These are phyloP conservation scores for Bombus vancouverensis DNA, from an alignment of 1,140 invertebrate species.

Conservation along the genomic window DNA sequence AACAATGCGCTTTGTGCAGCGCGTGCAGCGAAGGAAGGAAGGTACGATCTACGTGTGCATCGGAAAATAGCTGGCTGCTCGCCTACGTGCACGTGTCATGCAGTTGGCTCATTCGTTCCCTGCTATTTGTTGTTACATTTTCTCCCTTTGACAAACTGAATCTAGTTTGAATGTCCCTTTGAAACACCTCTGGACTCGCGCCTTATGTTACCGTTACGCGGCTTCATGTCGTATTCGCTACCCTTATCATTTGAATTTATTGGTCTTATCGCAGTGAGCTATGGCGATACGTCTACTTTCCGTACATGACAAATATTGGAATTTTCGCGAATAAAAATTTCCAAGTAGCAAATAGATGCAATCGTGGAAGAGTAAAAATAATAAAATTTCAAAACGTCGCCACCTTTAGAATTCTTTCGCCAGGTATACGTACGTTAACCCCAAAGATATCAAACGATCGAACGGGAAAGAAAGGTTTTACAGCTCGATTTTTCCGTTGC, in stretches of 20 bases:
- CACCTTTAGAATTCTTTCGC: neutral
- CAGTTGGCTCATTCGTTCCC: conserved; percentile 41
- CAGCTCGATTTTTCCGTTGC: conserved; percentile 1
- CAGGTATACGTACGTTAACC: no score
- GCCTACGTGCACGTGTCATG: conserved; percentile 56
- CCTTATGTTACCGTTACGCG: conserved; percentile 12
- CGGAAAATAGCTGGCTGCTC: conserved; percentile 34
- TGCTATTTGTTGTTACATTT: conserved; percentile 47
- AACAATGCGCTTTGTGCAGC: conserved; percentile 69
- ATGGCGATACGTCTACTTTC: neutral
- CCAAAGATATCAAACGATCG: neutral
- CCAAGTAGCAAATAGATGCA: neutral
- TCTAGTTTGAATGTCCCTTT: conserved; percentile 11
- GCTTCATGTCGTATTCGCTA: neutral
- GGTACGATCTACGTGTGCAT: conserved; percentile 38
- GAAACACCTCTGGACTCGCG: neutral
- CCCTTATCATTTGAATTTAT: neutral
- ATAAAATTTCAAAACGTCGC: no score
- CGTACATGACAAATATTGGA: neutral
- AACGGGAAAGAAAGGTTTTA: neutral
- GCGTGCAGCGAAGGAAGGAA: conserved; percentile 20
- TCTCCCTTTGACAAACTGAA: conserved; percentile 14
- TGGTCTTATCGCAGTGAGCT: neutral
- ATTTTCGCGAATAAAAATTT: neutral
- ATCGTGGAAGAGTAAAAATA: no score